phyloP scores from a whole-genome alignment of 2,113 vertebrate species.

The Isichthys henryi region DNA sequence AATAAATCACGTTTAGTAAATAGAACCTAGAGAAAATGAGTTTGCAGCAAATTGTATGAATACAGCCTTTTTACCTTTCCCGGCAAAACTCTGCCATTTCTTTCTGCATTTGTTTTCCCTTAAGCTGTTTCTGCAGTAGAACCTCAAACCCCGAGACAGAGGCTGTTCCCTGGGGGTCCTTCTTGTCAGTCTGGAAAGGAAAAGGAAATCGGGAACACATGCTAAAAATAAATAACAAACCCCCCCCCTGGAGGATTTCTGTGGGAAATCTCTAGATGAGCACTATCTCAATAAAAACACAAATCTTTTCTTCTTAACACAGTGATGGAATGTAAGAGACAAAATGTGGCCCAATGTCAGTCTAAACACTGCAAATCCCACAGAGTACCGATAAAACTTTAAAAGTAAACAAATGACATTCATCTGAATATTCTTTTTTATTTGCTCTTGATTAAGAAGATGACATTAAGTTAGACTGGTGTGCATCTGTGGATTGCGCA shows the following conservation, averaged over 20 bases:
- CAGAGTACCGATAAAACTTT: background rate
- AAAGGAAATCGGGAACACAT: conserved; percentile 30
- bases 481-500: background rate
- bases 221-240: conserved; percentile 9
- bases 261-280: conserved; percentile 12
- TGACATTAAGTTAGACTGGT: background rate
- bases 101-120: conserved; percentile 98
- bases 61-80: conserved; percentile 72
- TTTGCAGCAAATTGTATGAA: background rate
- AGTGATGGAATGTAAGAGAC: background rate
- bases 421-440: background rate
- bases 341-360: background rate
- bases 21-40: background rate
- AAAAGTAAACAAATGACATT: background rate
- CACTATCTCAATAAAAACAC: conserved; percentile 5
- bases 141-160: conserved; percentile 87
- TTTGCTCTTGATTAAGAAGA: background rate
- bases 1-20: background rate
- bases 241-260: background rate
- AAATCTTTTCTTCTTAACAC: background rate
- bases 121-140: conserved; percentile 90
- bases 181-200: conserved; percentile 77
- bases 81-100: conserved; percentile 96
- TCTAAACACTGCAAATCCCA: background rate
- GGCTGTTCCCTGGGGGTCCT: conserved; percentile 81